A percentile compares a stretch with the other conserved stretches of the same genome.
These are phyloP conservation scores for Scrobipalpa atriplicella DNA, from an alignment of 2,888 invertebrate genomes.

Conservation along the genomic window DNA sequence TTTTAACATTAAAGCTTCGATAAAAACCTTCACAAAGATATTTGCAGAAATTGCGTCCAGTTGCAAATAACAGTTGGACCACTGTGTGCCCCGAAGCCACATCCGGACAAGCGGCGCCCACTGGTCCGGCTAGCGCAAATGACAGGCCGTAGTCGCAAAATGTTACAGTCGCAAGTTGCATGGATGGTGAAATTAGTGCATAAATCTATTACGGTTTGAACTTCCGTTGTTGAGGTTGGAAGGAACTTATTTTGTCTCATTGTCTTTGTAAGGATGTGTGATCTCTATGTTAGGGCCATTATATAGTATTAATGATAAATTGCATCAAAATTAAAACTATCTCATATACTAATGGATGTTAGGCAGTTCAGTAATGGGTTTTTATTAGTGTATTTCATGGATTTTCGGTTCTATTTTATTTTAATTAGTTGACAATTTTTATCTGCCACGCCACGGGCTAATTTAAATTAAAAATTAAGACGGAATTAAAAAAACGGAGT, in stretches of 20 bases:
- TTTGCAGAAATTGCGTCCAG: neutral
- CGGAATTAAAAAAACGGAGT: neutral
- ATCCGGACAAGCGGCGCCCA: conserved; percentile 47
- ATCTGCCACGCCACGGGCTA: too few relatives aligned
- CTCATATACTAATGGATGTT: too few relatives aligned
- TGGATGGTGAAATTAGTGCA: conserved; percentile 57
- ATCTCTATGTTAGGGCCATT: too few relatives aligned
- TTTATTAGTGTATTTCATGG: too few relatives aligned
- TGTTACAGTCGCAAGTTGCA: conserved; percentile 31
- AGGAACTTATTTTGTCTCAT: neutral
- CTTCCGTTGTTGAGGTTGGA: neutral
- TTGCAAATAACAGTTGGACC: conserved; percentile 29
- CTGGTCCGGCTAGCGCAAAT: conserved; percentile 43
- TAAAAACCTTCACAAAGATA: neutral
- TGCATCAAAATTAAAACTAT: too few relatives aligned
- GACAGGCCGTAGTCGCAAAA: conserved; percentile 40
- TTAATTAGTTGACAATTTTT: too few relatives aligned
- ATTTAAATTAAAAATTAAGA: neutral
- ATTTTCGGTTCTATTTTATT: too few relatives aligned
- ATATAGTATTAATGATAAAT: too few relatives aligned
- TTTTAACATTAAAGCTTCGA: too few relatives aligned
- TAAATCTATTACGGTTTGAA: conserved; percentile 48
- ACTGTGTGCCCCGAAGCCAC: conserved; percentile 41
- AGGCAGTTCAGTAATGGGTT: too few relatives aligned
- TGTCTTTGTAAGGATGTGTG: too few relatives aligned